Base-by-base conservation (phyloP, 1,140 invertebrate genomes). In the Vollenhovia emeryi region DNA sequence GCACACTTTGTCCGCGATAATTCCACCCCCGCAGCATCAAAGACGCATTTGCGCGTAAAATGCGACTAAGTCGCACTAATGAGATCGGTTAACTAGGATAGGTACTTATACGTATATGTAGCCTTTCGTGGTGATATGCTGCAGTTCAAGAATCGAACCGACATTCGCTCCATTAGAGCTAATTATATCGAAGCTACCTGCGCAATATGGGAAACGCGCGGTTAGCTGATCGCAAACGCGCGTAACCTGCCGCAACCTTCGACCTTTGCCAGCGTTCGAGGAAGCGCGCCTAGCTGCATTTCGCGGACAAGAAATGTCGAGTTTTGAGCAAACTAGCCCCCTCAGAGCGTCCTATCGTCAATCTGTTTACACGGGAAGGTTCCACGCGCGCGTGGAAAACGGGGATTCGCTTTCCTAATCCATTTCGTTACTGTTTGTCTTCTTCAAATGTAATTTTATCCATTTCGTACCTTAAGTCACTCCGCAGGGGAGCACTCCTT, bases 151-250 rank as follows among this genome's bases (percentile, higher is more conserved):
- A 45, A 52, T 87, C 30, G 30, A n/a, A 40, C 24, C 36, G 27
- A 71, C 13, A 21, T 73, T 69, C 21, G 57, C 11, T 87, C 85
- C 87, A 88, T 88, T 87, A 84, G 15, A 73, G 24, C 30, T 87
- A 88, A 84, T 88, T 87, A 52, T 48, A 30, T 50, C n/a, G 27
- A 84, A 79, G 27, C 57, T 78, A 71, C 33, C 21, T n/a, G 24
- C 18, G 11, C 33, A 57, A 48, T 15, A 24, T 52, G 62, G 33
- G 33, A 30, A 59, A 50, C 27, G 2, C 24, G 7, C 30, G 21
- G 52, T 55, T 40, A 13, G 18, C 24, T 15, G 8, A 45, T 68
- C 18, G 9, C 40, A 33, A 76, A 60, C 36, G 21, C 24, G 13
- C 15, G 11, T 75, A 60, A 48, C 69, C 5, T 45, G 11, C 30